These are phyloP conservation scores for Panulirus ornatus DNA, from an alignment of 1,140 invertebrate species.

Conservation along the genomic window DNA sequence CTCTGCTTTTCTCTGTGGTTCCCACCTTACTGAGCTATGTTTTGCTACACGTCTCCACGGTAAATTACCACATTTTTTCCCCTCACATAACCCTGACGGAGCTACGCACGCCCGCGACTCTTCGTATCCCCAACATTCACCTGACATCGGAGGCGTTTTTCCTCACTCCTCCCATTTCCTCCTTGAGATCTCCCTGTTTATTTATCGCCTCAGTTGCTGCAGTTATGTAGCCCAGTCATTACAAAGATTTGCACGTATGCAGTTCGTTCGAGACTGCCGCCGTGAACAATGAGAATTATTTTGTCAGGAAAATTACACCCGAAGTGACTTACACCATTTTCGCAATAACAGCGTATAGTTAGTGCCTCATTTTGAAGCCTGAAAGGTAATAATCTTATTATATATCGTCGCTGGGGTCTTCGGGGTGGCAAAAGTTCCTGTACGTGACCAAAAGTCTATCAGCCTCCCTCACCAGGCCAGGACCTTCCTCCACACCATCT, in stretches of 20 bases:
- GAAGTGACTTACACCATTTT: neutral
- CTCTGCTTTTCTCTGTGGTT: slow-evolving; percentile 4
- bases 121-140: no score
- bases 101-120: no score
- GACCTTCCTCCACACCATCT: no score
- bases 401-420: no score
- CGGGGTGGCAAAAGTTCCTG: no score
- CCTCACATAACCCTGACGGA: neutral
- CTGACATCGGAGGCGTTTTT: neutral
- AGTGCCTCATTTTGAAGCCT: neutral
- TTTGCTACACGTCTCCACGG: neutral
- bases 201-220: neutral
- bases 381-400: neutral
- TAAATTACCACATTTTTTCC: neutral
- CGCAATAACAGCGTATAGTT: neutral
- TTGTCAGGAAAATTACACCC: neutral
- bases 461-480: no score
- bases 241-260: neutral
- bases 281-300: slow-evolving; percentile 4
- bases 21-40: neutral
- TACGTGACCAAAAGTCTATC: no score
- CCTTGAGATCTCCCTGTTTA: neutral
- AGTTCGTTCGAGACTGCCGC: neutral
- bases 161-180: neutral
- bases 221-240: neutral